Evolutionary conservation across 1,140 invertebrate species (phyloP), one percentile per base, ranked within the genome.

Genomic region (Neodiprion pinetum): DNA sequence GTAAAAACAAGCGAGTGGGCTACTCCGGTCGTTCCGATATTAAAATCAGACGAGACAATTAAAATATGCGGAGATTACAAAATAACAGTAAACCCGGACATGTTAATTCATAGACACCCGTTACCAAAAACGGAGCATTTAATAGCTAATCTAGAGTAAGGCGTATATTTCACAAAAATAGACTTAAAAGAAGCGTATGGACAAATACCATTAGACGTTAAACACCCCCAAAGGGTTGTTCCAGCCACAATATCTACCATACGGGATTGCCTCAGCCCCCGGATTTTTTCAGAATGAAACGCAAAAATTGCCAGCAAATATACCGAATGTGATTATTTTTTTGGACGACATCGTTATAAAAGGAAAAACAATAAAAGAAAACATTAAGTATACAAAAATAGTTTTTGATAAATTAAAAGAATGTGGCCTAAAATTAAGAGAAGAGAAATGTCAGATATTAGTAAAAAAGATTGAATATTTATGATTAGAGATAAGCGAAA

Each of bases 31-130:
- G 89, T 90, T 0, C 79, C 88, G 0, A 85, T 91, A 10, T 61
- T 86, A 49, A 91, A 91, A 80, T 80, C 78, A 47, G 82, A 86
- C 75, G 86, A 85, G 9, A 77, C 76, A 4, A 77, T 85, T 40
- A 47, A 89, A 23, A 79, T 90, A 61, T 90, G 88, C 80, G 84
- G 85, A 1, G 88, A 90, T 79, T 90, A 84, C 75, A 82, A 84
- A 72, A 79, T 82, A 70, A 85, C 83, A 3, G 76, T 86, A 14
- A 85, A 87, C 77, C 77, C 78, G 23, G 76, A 73, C 47, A 76
- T 84, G n/a, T 75, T 82, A 72, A 81, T 82, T 66, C 79, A 84
- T 76, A 78, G 78, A 9, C 85, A 87, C 80, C 89, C 90, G 7
- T 78, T 91, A 65, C 90, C 90, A 0, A 81, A 81, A 28, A 87